Evolutionary conservation across 2,113 vertebrate genomes (phyloP).

Genomic region (Megaleporinus macrocephalus): DNA sequence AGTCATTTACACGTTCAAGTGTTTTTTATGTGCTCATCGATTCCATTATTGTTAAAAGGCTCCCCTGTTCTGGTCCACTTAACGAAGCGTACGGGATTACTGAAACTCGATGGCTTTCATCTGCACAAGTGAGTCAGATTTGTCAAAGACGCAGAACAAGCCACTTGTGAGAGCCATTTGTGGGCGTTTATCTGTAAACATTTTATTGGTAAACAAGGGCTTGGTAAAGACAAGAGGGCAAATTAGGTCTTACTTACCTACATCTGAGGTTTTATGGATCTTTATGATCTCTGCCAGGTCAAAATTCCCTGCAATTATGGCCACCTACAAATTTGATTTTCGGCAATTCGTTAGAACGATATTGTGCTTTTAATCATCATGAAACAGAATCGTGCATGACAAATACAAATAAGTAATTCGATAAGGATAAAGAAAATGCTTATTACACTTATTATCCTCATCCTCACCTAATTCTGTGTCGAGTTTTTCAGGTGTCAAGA

Average conservation of each 20-base stretch:
- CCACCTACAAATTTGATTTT: constrained; percentile 79
- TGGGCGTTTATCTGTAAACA: background rate
- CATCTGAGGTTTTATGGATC: constrained; percentile 92
- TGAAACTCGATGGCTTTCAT: background rate
- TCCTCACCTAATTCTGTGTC: too few relatives aligned
- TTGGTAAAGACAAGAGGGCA: background rate
- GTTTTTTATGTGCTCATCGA: constrained; percentile 20
- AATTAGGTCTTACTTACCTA: constrained; percentile 84
- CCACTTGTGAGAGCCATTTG: background rate
- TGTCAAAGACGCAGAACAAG: background rate
- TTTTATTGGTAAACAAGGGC: background rate
- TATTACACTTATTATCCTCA: too few relatives aligned
- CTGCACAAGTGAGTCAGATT: background rate
- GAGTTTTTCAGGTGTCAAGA: background rate
- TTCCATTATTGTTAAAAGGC: constrained; percentile 24
- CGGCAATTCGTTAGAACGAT: background rate
- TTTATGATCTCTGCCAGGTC: constrained; percentile 97
- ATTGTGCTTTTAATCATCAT: background rate
- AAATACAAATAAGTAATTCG: too few relatives aligned
- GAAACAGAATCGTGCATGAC: background rate
- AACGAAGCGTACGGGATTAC: background rate
- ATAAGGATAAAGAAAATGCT: too few relatives aligned
- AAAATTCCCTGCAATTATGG: constrained; percentile 98
- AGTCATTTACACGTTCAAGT: background rate
- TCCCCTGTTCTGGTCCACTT: background rate